phyloP scores from a whole-genome alignment of 2,797 vertebrate genomes.

The Calcarius lapponicus region DNA sequence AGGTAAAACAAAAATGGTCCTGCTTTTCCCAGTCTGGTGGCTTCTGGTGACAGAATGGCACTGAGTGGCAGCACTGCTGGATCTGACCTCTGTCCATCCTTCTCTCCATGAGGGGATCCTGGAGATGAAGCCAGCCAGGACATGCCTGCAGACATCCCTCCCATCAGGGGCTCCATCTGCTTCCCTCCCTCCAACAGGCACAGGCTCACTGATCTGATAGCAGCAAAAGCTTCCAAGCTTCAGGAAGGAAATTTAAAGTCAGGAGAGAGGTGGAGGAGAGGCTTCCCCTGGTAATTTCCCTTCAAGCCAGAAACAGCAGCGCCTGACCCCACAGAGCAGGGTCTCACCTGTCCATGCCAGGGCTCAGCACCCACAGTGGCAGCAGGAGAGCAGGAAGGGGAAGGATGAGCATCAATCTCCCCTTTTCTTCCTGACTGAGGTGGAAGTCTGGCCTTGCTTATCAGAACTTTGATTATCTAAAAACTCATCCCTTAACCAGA shows the following conservation, averaged over 20 bases:
- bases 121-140: not conserved
- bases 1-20: not conserved
- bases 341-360: not conserved
- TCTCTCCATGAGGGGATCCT: not conserved
- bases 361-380: not conserved
- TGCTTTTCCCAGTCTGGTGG: not conserved
- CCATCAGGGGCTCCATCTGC: not conserved
- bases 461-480: not conserved
- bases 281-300: not conserved
- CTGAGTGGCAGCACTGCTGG: not conserved
- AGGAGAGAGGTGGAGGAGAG: not conserved
- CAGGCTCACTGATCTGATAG: not conserved
- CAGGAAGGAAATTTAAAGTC: not conserved
- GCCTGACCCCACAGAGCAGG: rapidly evolving
- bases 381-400: rapidly evolving
- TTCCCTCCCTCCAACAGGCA: not conserved
- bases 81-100: not conserved
- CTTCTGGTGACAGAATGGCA: not conserved
- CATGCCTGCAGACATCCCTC: rapidly evolving
- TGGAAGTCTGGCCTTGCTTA: not conserved
- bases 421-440: not conserved
- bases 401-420: not conserved
- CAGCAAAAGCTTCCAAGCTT: not conserved
- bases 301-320: not conserved
- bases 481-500: not conserved